A percentile compares a stretch with the other conserved stretches of the same genome.
These are phyloP conservation scores for Bombus superbus DNA, from an alignment of 1,140 invertebrate genomes.

Conservation along the genomic window DNA sequence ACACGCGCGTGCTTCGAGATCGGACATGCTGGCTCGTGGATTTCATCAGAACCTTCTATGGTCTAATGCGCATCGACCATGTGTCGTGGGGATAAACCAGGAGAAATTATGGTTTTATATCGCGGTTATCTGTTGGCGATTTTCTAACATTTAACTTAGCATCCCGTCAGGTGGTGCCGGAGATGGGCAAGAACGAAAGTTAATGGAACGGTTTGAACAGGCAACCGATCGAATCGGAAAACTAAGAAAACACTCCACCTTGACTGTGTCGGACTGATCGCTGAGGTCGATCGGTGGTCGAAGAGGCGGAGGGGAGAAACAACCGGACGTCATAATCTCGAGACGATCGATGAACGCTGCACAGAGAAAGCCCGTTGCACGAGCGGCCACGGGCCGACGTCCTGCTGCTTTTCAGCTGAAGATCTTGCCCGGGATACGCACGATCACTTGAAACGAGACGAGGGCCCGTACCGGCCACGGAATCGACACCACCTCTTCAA, in stretches of 20 bases:
- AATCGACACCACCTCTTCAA: constrained; percentile 54
- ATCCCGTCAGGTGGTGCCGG: neutral
- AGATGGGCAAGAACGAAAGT: neutral
- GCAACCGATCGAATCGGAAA: neutral
- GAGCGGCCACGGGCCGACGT: constrained; percentile 43
- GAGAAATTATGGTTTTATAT: neutral
- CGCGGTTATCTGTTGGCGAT: neutral
- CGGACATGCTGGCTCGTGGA: neutral
- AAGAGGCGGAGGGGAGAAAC: constrained; percentile 87
- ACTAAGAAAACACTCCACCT: constrained; percentile 83
- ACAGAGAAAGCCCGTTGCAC: constrained; percentile 14
- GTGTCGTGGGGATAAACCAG: neutral
- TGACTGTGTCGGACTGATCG: constrained; percentile 90
- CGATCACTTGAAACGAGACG: constrained; percentile 31
- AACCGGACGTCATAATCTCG: constrained; percentile 83
- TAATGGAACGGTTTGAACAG: neutral
- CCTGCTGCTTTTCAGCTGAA: neutral
- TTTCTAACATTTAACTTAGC: neutral
- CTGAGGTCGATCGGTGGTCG: constrained; percentile 89
- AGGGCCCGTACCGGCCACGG: constrained; percentile 55
- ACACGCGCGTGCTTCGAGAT: constrained; percentile 8
- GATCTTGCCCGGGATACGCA: neutral
- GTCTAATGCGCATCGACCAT: too few species aligned
- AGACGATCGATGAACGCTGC: constrained; percentile 52
- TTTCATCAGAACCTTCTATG: constrained; percentile 28